These are phyloP conservation scores for Leucopternis melanops DNA, from an alignment of 2,113 vertebrate genomes.

Conservation along the genomic window DNA sequence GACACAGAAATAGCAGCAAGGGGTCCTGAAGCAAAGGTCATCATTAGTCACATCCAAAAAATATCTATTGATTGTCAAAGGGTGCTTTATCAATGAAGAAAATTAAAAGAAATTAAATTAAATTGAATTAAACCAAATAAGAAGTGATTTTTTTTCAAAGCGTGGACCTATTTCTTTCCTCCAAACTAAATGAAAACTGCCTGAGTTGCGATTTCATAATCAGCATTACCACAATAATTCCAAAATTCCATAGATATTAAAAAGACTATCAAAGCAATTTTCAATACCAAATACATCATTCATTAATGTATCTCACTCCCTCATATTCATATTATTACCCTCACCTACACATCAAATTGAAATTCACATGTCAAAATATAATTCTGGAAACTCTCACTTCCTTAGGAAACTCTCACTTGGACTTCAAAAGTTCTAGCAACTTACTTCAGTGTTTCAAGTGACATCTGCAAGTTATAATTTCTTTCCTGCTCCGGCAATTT, in stretches of 20 bases:
- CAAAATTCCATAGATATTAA: not conserved
- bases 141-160: not conserved
- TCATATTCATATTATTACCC: not conserved
- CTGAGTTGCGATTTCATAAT: not conserved
- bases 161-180: not conserved
- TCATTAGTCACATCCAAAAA: not conserved
- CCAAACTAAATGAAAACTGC: not conserved
- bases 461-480: conserved; percentile 97
- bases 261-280: not conserved
- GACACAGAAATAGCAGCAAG: not conserved
- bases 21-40: not conserved
- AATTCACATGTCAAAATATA: not conserved
- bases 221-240: not conserved
- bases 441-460: conserved; percentile 94
- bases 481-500: conserved; percentile 93
- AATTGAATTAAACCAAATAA: not conserved
- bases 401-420: not conserved
- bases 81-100: not conserved
- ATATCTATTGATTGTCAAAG: not conserved
- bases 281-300: not conserved
- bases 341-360: not conserved
- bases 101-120: not conserved
- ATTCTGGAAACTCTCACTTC: not conserved
- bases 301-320: not conserved
- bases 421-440: not conserved